Conservation (phyloP, 2,888 invertebrate species). For the Luperina testacea region DNA sequence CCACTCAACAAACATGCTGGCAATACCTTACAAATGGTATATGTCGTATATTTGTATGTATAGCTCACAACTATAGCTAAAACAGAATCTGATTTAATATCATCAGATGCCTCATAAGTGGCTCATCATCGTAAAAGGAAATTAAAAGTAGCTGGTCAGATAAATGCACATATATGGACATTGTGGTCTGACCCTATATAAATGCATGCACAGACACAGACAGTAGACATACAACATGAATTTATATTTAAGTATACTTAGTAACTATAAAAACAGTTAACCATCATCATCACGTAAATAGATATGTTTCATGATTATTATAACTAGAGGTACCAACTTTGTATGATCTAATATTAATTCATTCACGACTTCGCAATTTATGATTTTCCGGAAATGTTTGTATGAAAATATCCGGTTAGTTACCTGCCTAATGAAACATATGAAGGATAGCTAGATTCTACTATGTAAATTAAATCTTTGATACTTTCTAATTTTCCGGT, state of each 20-base stretch:
- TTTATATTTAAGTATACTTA: neutral
- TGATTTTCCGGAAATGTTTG: neutral
- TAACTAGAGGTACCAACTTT: constrained; percentile 8
- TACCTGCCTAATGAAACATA: neutral
- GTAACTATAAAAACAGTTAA: constrained; percentile 7
- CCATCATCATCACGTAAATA: neutral
- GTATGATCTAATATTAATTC: neutral
- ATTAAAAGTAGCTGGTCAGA: constrained; percentile 1
- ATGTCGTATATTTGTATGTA: neutral
- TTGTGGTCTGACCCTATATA: constrained; percentile 15
- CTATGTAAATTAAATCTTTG: neutral
- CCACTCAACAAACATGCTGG: neutral
- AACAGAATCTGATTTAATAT: constrained; percentile 13
- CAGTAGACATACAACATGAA: neutral
- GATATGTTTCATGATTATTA: neutral
- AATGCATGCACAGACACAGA: constrained; percentile 1
- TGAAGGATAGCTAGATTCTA: neutral
- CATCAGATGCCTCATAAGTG: neutral
- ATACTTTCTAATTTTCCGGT: neutral
- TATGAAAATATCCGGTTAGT: neutral
- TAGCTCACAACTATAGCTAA: neutral
- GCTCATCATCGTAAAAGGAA: constrained; percentile 10
- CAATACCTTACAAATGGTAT: neutral
- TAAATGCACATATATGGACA: constrained; percentile 17
- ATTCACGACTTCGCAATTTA: neutral